phyloP scores from a whole-genome alignment of 2,113 vertebrate genomes.

The Etia nguti region DNA sequence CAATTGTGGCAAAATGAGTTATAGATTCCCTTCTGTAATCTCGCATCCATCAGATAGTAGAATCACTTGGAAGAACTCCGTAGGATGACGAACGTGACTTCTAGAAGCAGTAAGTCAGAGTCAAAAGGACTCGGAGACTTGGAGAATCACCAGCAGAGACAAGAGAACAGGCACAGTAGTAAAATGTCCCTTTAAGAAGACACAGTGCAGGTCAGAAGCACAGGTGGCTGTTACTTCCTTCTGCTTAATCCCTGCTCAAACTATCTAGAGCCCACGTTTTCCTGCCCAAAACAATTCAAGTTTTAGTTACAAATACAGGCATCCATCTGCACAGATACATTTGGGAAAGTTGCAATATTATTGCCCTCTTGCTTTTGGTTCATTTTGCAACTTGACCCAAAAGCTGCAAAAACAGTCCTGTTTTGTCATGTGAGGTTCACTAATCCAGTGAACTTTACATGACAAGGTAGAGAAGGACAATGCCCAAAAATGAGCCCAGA shows the following conservation, averaged over 20 bases:
- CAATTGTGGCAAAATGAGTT: neutral
- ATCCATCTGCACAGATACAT: neutral
- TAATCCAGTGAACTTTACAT: neutral
- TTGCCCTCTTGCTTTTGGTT: neutral
- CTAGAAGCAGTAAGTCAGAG: neutral
- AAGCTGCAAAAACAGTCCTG: neutral
- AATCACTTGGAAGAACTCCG: neutral
- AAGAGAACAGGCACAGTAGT: neutral
- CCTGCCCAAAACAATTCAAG: neutral
- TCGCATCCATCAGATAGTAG: neutral
- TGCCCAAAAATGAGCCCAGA: neutral
- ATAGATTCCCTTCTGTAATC: neutral
- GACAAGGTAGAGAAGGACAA: neutral
- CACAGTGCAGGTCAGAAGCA: neutral
- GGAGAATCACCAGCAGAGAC: neutral
- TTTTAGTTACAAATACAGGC: neutral
- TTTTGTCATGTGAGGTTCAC: neutral
- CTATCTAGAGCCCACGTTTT: neutral
- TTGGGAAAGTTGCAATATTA: neutral
- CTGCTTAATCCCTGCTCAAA: neutral
- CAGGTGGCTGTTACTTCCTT: neutral
- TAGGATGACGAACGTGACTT: neutral
- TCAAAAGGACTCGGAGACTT: neutral
- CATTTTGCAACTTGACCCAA: neutral
- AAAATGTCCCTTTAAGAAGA: neutral